A percentile compares a stretch with the other conserved stretches of the same genome.
Conservation (phyloP, 2,113 vertebrate genomes). For the Onychostoma macrolepis region DNA sequence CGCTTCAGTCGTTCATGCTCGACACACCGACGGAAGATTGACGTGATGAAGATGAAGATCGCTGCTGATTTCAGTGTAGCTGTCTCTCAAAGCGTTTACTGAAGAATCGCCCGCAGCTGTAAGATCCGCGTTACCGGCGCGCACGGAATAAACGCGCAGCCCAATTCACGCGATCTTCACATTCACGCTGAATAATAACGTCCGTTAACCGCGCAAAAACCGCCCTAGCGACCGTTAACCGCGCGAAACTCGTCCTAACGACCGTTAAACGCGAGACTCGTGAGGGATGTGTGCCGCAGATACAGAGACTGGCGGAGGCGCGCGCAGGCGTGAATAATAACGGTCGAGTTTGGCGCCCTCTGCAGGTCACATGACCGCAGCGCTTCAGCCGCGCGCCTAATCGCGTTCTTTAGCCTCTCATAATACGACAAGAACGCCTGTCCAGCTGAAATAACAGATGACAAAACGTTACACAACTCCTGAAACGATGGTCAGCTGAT, state of each 20-base stretch:
- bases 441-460: not conserved
- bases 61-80: not conserved
- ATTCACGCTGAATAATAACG: not conserved
- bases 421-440: not conserved
- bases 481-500: not conserved
- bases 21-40: not conserved
- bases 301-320: not conserved
- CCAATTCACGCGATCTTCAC: not conserved
- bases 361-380: not conserved
- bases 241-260: not conserved
- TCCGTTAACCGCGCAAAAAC: not conserved
- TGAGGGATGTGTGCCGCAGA: not conserved
- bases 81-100: not conserved
- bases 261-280: not conserved
- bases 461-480: not conserved
- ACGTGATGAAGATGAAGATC: not conserved
- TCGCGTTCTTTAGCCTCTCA: not conserved
- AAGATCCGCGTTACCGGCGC: not conserved
- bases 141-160: constrained; percentile 10
- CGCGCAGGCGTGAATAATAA: not conserved
- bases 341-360: not conserved
- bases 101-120: not conserved
- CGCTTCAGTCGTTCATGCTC: not conserved
- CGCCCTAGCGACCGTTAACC: not conserved
- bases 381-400: not conserved